These are phyloP conservation scores for Acrocephalus arundinaceus DNA, from an alignment of 2,113 vertebrate genomes.

Conservation along the genomic window DNA sequence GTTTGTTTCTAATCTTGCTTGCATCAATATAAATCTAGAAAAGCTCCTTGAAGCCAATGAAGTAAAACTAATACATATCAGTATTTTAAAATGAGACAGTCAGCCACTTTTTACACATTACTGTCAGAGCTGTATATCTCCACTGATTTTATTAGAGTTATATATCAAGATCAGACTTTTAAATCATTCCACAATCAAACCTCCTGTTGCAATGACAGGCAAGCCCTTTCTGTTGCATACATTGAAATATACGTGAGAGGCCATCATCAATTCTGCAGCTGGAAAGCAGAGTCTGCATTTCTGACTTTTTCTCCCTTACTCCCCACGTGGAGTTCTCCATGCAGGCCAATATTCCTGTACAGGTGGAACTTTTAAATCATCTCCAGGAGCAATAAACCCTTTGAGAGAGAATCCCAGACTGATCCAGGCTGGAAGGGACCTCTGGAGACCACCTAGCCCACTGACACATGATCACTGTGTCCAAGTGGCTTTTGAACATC, in stretches of 20 bases:
- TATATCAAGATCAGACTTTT: neutral
- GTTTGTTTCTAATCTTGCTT: neutral
- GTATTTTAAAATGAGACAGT: constrained; percentile 8
- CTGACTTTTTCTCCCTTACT: neutral
- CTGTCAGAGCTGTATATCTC: neutral
- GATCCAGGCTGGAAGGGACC: neutral
- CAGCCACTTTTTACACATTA: neutral
- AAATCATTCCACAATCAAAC: constrained; percentile 1
- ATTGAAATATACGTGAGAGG: neutral
- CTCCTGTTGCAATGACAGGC: neutral
- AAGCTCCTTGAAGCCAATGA: neutral
- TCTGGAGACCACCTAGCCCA: neutral
- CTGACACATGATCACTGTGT: rapidly evolving
- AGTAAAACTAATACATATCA: constrained; percentile 26
- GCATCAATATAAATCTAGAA: neutral
- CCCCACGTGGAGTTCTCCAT: rapidly evolving
- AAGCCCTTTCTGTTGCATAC: neutral
- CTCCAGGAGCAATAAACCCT: neutral
- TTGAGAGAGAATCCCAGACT: neutral
- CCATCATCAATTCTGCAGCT: neutral
- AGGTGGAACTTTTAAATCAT: neutral
- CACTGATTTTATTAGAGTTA: neutral
- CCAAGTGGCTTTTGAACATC: neutral
- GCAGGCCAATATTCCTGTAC: neutral
- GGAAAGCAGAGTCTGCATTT: neutral